Evolutionary conservation across 2,888 invertebrate species (phyloP).

Genomic region (Parnassius orleans): DNA sequence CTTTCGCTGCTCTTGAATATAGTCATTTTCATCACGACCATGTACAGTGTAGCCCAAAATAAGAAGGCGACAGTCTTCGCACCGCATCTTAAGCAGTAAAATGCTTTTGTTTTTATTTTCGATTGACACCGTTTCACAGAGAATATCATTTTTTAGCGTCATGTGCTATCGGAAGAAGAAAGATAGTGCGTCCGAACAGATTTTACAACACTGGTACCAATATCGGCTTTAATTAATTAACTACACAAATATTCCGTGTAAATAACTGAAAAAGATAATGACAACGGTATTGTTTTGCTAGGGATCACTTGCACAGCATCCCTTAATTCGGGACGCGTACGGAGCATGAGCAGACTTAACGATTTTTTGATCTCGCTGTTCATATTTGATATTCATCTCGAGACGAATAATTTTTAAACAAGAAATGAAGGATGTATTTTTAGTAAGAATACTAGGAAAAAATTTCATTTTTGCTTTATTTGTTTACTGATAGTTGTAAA

Average conservation of each 20-base stretch:
- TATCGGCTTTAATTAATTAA: neutral
- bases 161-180: slow-evolving; percentile 43
- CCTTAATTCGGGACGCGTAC: slow-evolving; percentile 45
- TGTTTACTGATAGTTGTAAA: too few relatives aligned
- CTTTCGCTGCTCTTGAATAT: slow-evolving; percentile 67
- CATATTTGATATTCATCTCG: slow-evolving; percentile 42
- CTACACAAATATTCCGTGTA: slow-evolving; percentile 9
- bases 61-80: slow-evolving; percentile 72
- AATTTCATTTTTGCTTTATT: too few relatives aligned
- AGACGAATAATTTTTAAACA: slow-evolving; percentile 9
- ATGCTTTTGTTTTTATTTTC: slow-evolving; percentile 58
- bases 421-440: too few relatives aligned
- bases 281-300: slow-evolving; percentile 29
- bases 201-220: slow-evolving; percentile 5
- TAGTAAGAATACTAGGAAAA: too few relatives aligned
- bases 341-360: slow-evolving; percentile 75
- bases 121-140: slow-evolving; percentile 59
- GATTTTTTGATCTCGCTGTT: slow-evolving; percentile 61
- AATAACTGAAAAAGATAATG: slow-evolving; percentile 31
- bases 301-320: slow-evolving; percentile 58
- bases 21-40: slow-evolving; percentile 74
- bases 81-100: slow-evolving; percentile 66
- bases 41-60: slow-evolving; percentile 71
- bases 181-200: neutral
- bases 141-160: slow-evolving; percentile 59